These are phyloP conservation scores for Oriolus oriolus DNA, from an alignment of 2,113 vertebrate species.

Conservation along the genomic window DNA sequence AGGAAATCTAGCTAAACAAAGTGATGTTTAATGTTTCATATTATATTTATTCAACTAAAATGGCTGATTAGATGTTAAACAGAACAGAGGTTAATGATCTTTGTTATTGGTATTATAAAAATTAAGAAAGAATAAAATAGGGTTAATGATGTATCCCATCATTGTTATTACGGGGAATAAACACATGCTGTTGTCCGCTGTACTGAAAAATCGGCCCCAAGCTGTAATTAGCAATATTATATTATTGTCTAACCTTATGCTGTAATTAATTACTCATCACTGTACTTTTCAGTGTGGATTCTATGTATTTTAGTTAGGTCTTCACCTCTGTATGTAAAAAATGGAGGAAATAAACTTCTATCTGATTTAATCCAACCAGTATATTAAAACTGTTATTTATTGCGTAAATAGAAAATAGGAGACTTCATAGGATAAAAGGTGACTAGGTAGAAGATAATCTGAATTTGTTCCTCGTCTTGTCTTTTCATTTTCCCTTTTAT, in stretches of 20 bases:
- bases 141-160: slow-evolving; percentile 77
- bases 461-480: background rate
- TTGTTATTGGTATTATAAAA: slow-evolving; percentile 75
- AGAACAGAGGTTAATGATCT: slow-evolving; percentile 77
- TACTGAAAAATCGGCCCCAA: slow-evolving; percentile 64
- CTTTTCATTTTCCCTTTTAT: background rate
- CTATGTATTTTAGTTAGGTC: background rate
- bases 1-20: slow-evolving; percentile 71
- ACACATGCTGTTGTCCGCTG: slow-evolving; percentile 58
- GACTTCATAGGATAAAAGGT: background rate
- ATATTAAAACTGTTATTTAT: background rate
- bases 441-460: background rate
- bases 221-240: slow-evolving; percentile 75
- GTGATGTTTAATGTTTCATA: slow-evolving; percentile 72
- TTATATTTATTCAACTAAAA: slow-evolving; percentile 77
- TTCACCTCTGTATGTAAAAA: background rate
- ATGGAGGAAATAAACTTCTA: background rate
- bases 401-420: background rate
- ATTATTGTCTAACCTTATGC: slow-evolving; percentile 60
- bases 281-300: slow-evolving; percentile 5
- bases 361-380: background rate
- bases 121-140: slow-evolving; percentile 74
- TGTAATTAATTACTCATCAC: slow-evolving; percentile 55
- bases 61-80: slow-evolving; percentile 75
- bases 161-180: slow-evolving; percentile 73